Conservation (phyloP, 2,113 vertebrate genomes). For the Prochilodus magdalenae region DNA sequence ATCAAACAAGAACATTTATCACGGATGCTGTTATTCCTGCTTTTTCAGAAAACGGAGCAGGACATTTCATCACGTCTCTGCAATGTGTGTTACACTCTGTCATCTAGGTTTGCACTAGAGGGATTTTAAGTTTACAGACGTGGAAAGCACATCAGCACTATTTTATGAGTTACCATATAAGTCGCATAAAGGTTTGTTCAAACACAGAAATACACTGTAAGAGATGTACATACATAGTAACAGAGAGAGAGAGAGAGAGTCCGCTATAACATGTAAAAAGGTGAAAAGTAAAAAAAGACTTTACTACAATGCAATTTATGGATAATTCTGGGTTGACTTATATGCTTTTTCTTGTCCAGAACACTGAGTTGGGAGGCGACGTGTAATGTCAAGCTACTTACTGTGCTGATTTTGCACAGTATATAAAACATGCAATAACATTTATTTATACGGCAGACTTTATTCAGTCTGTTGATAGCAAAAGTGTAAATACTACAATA, state of each 20-base stretch:
- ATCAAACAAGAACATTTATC: constrained; percentile 59
- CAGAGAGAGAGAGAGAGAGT: background rate
- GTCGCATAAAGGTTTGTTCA: background rate
- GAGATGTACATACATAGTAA: constrained; percentile 7
- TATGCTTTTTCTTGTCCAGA: too few relatives aligned
- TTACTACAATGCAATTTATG: background rate
- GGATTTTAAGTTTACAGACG: background rate
- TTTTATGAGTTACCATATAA: background rate
- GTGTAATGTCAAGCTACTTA: constrained; percentile 29
- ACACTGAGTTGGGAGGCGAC: constrained; percentile 1
- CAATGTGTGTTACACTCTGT: constrained; percentile 14
- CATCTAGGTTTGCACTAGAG: background rate
- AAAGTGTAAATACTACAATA: too few relatives aligned
- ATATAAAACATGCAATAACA: too few relatives aligned
- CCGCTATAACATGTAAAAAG: background rate
- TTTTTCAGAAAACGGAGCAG: background rate
- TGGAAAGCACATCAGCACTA: background rate
- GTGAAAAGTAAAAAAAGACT: background rate
- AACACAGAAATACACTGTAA: background rate
- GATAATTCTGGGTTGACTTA: background rate
- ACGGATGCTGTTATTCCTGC: constrained; percentile 37
- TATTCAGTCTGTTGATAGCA: background rate
- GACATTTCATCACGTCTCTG: constrained; percentile 10
- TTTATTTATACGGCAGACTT: constrained; percentile 38
- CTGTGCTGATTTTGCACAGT: too few relatives aligned